Evolutionary conservation across 1,140 invertebrate genomes (phyloP).

Genomic region (Bathynomus jamesi): DNA sequence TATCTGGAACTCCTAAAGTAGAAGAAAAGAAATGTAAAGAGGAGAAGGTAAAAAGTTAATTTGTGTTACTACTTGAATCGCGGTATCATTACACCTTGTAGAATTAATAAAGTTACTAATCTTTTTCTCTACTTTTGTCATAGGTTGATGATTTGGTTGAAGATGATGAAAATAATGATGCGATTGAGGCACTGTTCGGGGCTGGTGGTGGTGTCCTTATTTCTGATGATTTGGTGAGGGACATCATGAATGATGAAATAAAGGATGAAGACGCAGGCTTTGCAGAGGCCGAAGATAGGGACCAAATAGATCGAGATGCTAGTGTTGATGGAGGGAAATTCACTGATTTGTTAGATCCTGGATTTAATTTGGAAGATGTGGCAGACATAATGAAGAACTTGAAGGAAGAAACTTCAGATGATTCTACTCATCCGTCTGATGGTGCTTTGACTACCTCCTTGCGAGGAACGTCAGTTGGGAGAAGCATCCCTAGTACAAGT

Average conservation of each 20-base stretch:
- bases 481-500: not conserved
- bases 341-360: constrained; percentile 38
- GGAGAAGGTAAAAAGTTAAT: constrained; percentile 10
- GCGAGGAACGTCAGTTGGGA: not conserved
- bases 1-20: no score
- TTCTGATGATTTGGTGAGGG: constrained; percentile 63
- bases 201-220: constrained; percentile 59
- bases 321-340: constrained; percentile 36
- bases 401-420: constrained; percentile 31
- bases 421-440: constrained; percentile 10
- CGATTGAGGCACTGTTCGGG: constrained; percentile 49
- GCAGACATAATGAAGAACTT: constrained; percentile 36
- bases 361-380: constrained; percentile 40
- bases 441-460: not conserved
- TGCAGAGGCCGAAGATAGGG: constrained; percentile 26
- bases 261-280: constrained; percentile 40
- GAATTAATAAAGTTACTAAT: no score
- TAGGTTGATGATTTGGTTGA: constrained; percentile 57
- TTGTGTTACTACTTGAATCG: no score
- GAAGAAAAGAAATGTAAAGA: constrained; percentile 23
- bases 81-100: no score
- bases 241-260: constrained; percentile 62
- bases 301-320: constrained; percentile 18
- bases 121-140: no score
- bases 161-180: constrained; percentile 55